Evolutionary conservation across 2,113 vertebrate species (phyloP).

Genomic region (Riparia riparia): DNA sequence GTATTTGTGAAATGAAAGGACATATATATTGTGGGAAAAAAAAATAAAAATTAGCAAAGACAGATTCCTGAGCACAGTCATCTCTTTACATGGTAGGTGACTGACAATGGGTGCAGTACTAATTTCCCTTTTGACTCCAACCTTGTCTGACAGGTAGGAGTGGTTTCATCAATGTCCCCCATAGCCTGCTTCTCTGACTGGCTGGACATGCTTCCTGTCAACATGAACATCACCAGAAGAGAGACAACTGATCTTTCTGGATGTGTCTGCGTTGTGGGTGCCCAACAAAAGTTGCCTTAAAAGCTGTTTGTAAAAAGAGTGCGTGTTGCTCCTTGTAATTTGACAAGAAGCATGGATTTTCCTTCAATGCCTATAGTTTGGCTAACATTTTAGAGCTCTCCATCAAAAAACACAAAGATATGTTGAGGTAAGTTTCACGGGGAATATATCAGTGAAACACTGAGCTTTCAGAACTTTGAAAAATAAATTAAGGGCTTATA

Average conservation of each 20-base stretch:
- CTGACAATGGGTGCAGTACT: background rate
- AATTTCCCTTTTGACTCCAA: background rate
- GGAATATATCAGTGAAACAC: background rate
- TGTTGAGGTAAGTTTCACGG: background rate
- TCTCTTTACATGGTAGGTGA: background rate
- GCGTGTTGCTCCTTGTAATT: background rate
- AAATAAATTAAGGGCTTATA: conserved; percentile 20
- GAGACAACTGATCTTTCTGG: background rate
- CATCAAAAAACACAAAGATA: background rate
- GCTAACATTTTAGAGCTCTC: background rate
- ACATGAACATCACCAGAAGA: rapidly evolving
- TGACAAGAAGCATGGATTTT: background rate
- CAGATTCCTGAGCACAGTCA: background rate
- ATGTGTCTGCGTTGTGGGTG: background rate
- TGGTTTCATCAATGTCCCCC: background rate
- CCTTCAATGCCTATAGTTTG: background rate
- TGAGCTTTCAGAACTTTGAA: background rate
- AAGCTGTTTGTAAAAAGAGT: background rate
- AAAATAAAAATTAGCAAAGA: background rate
- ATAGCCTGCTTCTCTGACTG: background rate
- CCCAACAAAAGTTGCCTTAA: background rate
- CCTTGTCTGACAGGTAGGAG: background rate
- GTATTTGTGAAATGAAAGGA: background rate
- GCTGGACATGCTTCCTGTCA: background rate
- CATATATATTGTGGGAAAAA: background rate